Conservation (phyloP, 2,113 vertebrate species). For the Rhinolophus sinicus region DNA sequence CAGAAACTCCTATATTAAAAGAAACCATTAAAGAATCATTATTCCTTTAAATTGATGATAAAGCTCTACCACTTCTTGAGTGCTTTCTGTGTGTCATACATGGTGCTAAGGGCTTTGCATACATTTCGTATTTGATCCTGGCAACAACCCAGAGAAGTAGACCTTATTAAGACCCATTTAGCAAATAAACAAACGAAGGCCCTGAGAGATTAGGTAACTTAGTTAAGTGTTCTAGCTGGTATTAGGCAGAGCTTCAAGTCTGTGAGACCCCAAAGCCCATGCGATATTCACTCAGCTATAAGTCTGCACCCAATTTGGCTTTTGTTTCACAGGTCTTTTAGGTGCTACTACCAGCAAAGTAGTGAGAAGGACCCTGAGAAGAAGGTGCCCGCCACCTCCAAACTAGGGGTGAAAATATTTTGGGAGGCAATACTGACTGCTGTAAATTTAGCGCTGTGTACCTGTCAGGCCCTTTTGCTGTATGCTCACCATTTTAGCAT, state of each 20-base stretch:
- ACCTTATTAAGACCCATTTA: not conserved
- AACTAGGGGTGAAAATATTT: not conserved
- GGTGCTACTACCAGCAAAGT: not conserved
- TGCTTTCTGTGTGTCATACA: not conserved
- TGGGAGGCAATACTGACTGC: not conserved
- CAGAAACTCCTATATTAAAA: constrained; percentile 1
- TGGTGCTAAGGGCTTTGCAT: not conserved
- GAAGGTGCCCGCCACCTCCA: not conserved
- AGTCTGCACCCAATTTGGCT: not conserved
- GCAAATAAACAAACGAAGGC: not conserved
- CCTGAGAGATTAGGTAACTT: not conserved
- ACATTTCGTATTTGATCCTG: not conserved
- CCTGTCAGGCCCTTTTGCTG: not conserved
- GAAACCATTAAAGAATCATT: not conserved
- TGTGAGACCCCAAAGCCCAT: not conserved
- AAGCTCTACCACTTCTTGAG: not conserved
- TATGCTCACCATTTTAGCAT: not conserved
- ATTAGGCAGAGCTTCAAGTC: not conserved
- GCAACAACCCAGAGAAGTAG: not conserved
- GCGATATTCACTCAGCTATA: not conserved
- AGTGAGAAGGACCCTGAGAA: not conserved
- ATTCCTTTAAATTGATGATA: not conserved
- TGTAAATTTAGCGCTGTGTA: not conserved
- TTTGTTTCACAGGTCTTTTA: constrained; percentile 9
- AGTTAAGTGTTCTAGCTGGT: not conserved